Conservation (phyloP, 1,140 invertebrate genomes). For the Zaprionus davidi region DNA sequence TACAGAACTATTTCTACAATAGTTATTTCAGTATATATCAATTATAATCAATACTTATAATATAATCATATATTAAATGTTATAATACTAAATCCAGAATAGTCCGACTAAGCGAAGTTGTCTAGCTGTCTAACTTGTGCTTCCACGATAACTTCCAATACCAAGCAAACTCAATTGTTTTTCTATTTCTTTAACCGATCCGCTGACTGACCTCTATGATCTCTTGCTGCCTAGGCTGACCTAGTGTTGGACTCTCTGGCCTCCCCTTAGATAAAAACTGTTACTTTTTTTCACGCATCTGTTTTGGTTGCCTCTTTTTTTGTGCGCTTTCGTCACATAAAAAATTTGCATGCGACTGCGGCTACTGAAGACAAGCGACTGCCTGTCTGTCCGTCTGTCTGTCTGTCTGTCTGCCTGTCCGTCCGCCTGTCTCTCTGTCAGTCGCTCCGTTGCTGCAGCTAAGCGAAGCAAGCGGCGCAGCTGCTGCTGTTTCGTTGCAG, state of each 20-base stretch:
- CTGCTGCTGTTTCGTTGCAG: conserved; percentile 51
- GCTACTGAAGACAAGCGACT: conserved; percentile 5
- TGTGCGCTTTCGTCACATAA: conserved; percentile 52
- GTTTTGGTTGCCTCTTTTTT: conserved; percentile 27
- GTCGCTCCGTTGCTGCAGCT: neutral
- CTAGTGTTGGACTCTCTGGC: neutral
- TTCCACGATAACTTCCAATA: neutral
- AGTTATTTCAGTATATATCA: no score
- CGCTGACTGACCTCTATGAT: neutral
- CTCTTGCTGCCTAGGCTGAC: neutral
- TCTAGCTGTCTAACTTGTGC: no score
- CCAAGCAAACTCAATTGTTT: neutral
- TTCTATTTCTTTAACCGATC: neutral
- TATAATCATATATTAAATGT: no score
- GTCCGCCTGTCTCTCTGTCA: neutral
- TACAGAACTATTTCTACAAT: neutral
- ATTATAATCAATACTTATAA: no score
- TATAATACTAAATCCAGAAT: no score
- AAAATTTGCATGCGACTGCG: conserved; percentile 57
- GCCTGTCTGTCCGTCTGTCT: neutral
- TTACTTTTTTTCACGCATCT: conserved; percentile 4
- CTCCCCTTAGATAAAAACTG: neutral
- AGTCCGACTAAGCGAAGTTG: fast-evolving
- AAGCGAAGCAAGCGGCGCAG: conserved; percentile 24
- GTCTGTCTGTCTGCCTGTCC: neutral